Evolutionary conservation across 2,888 invertebrate genomes (phyloP), one percentile per base, ranked within the genome.

Genomic region (Xanthia icteritia): DNA sequence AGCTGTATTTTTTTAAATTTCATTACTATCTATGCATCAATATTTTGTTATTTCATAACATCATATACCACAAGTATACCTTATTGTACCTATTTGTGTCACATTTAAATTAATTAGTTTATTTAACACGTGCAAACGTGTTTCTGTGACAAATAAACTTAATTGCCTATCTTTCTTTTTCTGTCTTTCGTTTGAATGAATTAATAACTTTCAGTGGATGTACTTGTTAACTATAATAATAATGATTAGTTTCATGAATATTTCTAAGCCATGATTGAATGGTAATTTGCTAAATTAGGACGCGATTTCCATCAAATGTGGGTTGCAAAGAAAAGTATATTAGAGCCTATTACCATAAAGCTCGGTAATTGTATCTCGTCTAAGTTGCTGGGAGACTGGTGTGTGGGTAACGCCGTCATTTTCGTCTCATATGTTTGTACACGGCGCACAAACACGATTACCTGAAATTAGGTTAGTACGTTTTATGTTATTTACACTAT

Each of bases 401-500:
- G 75, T 85, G 88, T 82, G 82, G 90, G 91, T 90, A 91, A 92
- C 91, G 89, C 92, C 92, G 92, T 93, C 95, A 93, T 95, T 95
- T 94, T 91, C 91, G 90, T 89, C 92, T 91, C 92, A 92, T 92
- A 91, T 96, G 96, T 95, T 95, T 95, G 92, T 93, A 91, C 89
- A 91, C 89, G 92, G 91, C 91, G 91, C 87, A 94, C 92, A 94
- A 96, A 96, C 96, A 96, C 94, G 94, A 95, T 96, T 95, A 96
- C 93, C 93, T 93, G 93, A 91, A 95, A 95, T 95, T 95, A 95
- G 95, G 95, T 94, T 93, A 94, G 94, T 94, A 93, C 92, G 92
- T 93, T 94, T 94, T 94, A 94, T 94, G 94, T 92, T 94, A 94
- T 95, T 93, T 93, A 94, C 92, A 84, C 86, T 88, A 88, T 77